phyloP scores from a whole-genome alignment of 2,797 vertebrate genomes.

The Acanthiza pusilla region DNA sequence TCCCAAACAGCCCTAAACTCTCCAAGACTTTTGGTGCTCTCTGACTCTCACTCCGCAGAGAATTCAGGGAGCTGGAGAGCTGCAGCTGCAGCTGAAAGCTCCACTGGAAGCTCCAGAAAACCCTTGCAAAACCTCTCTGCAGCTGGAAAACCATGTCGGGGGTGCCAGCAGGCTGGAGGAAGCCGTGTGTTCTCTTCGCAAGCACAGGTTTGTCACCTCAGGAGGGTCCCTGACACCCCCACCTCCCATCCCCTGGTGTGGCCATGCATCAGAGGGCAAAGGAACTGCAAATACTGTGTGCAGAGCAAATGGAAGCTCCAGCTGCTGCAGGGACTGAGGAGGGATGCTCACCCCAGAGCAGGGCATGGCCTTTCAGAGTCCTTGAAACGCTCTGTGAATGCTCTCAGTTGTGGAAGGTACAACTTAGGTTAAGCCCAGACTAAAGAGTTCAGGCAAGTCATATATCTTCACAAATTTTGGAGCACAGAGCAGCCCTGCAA shows the following conservation, averaged over 20 bases:
- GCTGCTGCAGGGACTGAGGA: rapidly evolving
- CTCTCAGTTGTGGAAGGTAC: not conserved
- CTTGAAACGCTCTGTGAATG: not conserved
- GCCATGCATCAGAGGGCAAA: not conserved
- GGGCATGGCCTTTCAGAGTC: not conserved
- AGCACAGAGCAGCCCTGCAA: not conserved
- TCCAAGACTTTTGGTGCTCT: not conserved
- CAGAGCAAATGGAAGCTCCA: not conserved
- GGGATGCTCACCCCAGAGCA: not conserved
- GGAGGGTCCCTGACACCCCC: not conserved
- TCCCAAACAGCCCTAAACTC: not conserved
- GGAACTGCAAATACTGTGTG: not conserved
- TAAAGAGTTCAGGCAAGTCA: not conserved
- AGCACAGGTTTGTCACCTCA: not conserved
- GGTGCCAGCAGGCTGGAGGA: not conserved
- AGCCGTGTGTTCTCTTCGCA: not conserved
- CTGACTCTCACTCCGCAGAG: not conserved
- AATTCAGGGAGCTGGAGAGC: not conserved
- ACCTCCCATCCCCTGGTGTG: rapidly evolving
- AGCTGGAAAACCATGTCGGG: not conserved
- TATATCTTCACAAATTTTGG: rapidly evolving
- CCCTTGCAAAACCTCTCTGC: not conserved
- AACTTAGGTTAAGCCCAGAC: not conserved
- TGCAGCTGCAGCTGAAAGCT: not conserved
- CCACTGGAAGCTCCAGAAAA: not conserved